A percentile compares a stretch with the other conserved stretches of the same genome.
These are phyloP conservation scores for Lerema accius DNA, from an alignment of 1,140 invertebrate species.

Conservation along the genomic window DNA sequence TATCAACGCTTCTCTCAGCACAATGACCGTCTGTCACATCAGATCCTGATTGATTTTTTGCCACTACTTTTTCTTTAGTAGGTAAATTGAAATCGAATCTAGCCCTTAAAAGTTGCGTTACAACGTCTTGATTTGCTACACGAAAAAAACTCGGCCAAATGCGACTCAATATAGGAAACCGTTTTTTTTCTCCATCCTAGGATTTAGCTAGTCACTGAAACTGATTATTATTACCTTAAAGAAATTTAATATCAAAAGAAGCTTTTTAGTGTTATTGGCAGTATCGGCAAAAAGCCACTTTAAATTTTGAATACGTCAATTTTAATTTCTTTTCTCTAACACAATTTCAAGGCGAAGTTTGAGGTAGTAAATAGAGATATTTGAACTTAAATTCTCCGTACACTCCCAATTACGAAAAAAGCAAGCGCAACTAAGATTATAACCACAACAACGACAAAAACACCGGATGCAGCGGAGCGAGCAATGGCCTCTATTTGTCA, in stretches of 20 bases:
- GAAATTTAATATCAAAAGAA: neutral
- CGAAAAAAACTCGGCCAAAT: slow-evolving; percentile 42
- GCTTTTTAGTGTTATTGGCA: neutral
- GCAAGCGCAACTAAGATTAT: slow-evolving; percentile 46
- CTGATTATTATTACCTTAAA: slow-evolving; percentile 4
- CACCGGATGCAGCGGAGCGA: slow-evolving; percentile 54
- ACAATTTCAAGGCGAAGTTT: slow-evolving; percentile 10
- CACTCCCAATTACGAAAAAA: slow-evolving; percentile 27
- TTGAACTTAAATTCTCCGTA: slow-evolving; percentile 24
- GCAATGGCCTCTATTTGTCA: slow-evolving; percentile 52
- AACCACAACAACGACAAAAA: slow-evolving; percentile 57
- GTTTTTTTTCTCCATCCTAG: slow-evolving; percentile 4
- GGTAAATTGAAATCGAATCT: slow-evolving; percentile 62
- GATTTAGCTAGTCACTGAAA: slow-evolving; percentile 1
- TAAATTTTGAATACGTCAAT: slow-evolving; percentile 1
- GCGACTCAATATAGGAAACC: slow-evolving; percentile 22
- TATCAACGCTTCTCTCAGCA: slow-evolving; percentile 67
- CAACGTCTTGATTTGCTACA: slow-evolving; percentile 37
- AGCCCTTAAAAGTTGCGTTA: slow-evolving; percentile 41
- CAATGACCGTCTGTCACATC: slow-evolving; percentile 72
- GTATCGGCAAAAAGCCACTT: neutral
- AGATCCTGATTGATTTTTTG: slow-evolving; percentile 78
- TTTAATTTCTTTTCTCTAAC: neutral
- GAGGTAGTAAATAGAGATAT: slow-evolving; percentile 20
- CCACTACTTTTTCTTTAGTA: slow-evolving; percentile 53